phyloP scores from a whole-genome alignment of 2,888 invertebrate genomes.

The Eristalis intricaria region DNA sequence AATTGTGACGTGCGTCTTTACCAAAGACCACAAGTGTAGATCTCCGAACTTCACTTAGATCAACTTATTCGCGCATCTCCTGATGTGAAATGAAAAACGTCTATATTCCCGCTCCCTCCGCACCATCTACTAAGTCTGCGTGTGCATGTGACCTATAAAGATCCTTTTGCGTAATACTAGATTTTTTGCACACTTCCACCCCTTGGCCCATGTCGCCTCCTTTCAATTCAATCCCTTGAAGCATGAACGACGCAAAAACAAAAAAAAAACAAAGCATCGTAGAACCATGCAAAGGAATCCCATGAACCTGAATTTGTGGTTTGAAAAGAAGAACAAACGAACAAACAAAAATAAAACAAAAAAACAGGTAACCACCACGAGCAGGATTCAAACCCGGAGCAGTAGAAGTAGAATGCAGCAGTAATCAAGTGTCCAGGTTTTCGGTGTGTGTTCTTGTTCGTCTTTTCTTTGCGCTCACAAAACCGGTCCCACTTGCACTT shows the following conservation, averaged over 20 bases:
- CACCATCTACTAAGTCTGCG: neutral
- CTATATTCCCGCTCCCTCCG: neutral
- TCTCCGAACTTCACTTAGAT: neutral
- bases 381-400: constrained; percentile 20
- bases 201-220: neutral
- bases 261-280: neutral
- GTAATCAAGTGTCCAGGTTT: constrained; percentile 50
- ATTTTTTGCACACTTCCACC: constrained; percentile 55
- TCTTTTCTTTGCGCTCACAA: neutral
- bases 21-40: neutral
- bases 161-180: constrained; percentile 74
- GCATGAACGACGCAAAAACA: neutral
- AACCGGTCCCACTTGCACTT: constrained; percentile 33
- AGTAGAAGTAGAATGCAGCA: constrained; percentile 37
- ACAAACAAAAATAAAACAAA: neutral
- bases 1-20: no score
- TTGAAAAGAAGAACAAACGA: constrained; percentile 12
- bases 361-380: constrained; percentile 5
- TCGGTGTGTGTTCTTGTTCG: neutral
- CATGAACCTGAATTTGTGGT: constrained; percentile 49
- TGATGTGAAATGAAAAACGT: constrained; percentile 5
- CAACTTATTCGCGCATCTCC: neutral
- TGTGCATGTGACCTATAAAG: constrained; percentile 75
- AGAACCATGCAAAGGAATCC: neutral
- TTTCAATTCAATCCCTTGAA: neutral